These are phyloP conservation scores for Accipiter cooperii DNA, from an alignment of 2,113 vertebrate species.

Conservation along the genomic window DNA sequence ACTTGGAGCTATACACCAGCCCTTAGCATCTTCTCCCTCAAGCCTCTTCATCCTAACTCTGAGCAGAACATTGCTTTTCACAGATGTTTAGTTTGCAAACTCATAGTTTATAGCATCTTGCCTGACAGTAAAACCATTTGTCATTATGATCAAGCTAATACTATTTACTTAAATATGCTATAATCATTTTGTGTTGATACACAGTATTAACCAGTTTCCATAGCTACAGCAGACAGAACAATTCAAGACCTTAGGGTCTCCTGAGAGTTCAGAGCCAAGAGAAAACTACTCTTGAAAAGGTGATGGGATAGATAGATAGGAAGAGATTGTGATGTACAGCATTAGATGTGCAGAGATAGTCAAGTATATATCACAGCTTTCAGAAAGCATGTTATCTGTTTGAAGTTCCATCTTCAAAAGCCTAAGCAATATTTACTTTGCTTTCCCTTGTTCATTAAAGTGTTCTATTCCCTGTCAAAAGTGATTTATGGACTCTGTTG, in stretches of 20 bases:
- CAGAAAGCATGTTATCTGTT: background rate
- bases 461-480: background rate
- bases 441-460: background rate
- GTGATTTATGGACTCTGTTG: background rate
- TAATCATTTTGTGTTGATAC: background rate
- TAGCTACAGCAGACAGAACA: background rate
- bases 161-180: rapidly evolving
- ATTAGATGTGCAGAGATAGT: background rate
- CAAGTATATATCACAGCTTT: background rate
- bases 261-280: background rate
- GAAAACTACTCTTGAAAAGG: background rate
- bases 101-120: background rate
- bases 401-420: background rate
- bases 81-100: background rate
- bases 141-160: background rate
- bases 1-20: background rate
- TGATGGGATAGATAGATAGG: background rate
- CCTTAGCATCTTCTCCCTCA: background rate
- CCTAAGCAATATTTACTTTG: background rate
- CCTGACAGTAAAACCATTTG: background rate
- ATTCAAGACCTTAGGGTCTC: background rate
- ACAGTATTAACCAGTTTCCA: background rate
- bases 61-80: background rate
- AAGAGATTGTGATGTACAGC: background rate
- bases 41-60: background rate